A percentile compares a stretch with the other conserved stretches of the same genome.
phyloP scores from a whole-genome alignment of 53 echinoderm and acorn worm species.

The Actinopyga echinites region DNA sequence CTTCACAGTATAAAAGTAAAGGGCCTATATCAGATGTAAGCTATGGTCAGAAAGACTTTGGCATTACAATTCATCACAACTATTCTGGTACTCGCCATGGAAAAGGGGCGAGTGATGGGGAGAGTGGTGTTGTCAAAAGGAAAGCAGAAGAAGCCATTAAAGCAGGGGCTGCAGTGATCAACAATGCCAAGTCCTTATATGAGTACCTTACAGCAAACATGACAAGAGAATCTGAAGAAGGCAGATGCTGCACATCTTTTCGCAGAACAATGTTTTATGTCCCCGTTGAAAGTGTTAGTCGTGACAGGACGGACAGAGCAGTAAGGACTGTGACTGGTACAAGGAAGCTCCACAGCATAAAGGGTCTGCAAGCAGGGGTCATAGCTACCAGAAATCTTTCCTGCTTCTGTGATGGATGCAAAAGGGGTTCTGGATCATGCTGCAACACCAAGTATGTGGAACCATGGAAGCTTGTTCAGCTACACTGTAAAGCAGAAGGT shows the following conservation, averaged over 20 bases:
- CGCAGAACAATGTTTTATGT: constrained; percentile 57
- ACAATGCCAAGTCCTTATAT: constrained; percentile 44
- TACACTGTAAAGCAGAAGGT: not conserved
- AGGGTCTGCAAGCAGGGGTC: constrained; percentile 36
- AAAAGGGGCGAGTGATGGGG: constrained; percentile 80
- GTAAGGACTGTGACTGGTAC: constrained; percentile 52
- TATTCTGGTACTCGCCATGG: constrained; percentile 68
- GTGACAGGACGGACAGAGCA: constrained; percentile 44
- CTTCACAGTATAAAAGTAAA: constrained; percentile 59
- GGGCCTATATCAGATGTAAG: constrained; percentile 66
- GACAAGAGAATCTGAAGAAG: constrained; percentile 43
- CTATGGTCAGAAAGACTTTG: constrained; percentile 44
- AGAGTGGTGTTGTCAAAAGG: constrained; percentile 74
- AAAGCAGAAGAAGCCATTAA: constrained; percentile 59
- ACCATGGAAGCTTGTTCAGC: too few relatives aligned
- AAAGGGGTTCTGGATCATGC: not conserved
- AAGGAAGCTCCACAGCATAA: constrained; percentile 60
- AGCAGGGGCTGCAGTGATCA: constrained; percentile 53
- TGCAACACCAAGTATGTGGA: not conserved
- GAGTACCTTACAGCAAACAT: constrained; percentile 35
- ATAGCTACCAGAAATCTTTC: constrained; percentile 57
- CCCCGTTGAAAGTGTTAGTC: not conserved
- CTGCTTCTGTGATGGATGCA: constrained; percentile 50
- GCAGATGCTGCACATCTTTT: constrained; percentile 52
- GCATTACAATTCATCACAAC: constrained; percentile 30